These are phyloP conservation scores for Chelidonichthys spinosus DNA, from an alignment of 2,797 vertebrate species.

Conservation along the genomic window DNA sequence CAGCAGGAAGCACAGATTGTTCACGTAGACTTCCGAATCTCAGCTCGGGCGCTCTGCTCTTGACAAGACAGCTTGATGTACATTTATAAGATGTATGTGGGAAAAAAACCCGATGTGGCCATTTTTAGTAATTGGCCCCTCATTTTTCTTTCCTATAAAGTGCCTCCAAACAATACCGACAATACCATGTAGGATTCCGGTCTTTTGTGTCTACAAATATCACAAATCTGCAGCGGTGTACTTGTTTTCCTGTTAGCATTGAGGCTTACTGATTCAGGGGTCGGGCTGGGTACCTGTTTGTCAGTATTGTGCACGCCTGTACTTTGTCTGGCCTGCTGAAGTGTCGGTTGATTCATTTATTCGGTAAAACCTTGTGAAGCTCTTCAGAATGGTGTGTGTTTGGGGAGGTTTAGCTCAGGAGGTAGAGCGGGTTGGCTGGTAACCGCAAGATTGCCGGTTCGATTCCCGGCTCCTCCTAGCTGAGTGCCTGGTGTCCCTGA, in stretches of 20 bases:
- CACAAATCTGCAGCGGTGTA: conserved; percentile 12
- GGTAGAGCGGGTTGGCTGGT: no score
- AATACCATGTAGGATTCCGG: conserved; percentile 1
- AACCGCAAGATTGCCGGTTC: no score
- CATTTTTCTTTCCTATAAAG: conserved; percentile 64
- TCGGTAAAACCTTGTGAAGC: conserved; percentile 7
- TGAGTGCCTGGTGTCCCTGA: no score
- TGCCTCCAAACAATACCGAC: conserved; percentile 47
- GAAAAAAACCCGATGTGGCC: conserved; percentile 29
- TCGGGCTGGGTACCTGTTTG: conserved; percentile 37
- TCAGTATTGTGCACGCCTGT: conserved; percentile 10
- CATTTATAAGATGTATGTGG: conserved; percentile 52
- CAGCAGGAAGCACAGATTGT: conserved; percentile 41
- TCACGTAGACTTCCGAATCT: conserved; percentile 53
- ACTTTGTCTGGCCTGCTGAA: conserved; percentile 13
- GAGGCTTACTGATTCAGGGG: conserved; percentile 28
- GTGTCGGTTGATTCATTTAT: conserved; percentile 36
- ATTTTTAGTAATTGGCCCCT: conserved; percentile 63
- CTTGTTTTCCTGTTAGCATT: conserved; percentile 21
- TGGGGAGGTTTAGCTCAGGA: conserved; percentile 34
- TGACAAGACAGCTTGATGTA: conserved; percentile 57
- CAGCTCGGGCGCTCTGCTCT: conserved; percentile 17
- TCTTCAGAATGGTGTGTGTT: conserved; percentile 19
- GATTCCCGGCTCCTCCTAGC: no score
- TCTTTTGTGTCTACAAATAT: conserved; percentile 26